A percentile compares a stretch with the other conserved stretches of the same genome.
These are phyloP conservation scores for Oreotragus oreotragus DNA, from an alignment of 2,113 vertebrate species.

Conservation along the genomic window DNA sequence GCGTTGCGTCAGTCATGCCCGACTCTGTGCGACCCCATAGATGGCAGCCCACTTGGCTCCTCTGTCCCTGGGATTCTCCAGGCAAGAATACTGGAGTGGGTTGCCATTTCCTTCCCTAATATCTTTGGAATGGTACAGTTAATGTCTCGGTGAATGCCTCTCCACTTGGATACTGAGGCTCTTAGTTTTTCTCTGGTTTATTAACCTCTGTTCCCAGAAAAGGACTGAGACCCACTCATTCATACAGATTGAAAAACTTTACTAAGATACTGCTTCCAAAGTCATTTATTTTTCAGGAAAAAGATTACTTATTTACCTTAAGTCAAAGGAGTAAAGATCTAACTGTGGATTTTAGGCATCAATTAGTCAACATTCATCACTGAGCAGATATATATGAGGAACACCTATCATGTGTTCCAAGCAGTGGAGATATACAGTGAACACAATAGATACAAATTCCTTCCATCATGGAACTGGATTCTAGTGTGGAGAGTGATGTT, in stretches of 20 bases:
- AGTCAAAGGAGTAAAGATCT: background rate
- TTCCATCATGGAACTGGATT: background rate
- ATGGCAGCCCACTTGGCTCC: too few relatives aligned
- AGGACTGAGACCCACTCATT: background rate
- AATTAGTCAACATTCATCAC: background rate
- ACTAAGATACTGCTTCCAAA: background rate
- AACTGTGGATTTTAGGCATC: background rate
- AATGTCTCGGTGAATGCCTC: background rate
- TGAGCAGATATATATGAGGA: background rate
- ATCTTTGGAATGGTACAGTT: background rate
- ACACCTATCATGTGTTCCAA: background rate
- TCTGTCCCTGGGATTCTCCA: too few relatives aligned
- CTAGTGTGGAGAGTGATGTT: background rate
- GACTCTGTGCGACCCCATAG: too few relatives aligned
- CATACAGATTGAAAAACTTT: background rate
- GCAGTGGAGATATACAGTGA: background rate
- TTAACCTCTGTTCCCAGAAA: background rate
- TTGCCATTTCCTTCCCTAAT: too few relatives aligned
- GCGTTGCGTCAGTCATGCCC: accelerated
- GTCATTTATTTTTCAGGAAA: background rate
- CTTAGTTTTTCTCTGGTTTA: background rate
- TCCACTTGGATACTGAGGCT: background rate
- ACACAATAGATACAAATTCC: background rate
- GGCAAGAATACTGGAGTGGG: too few relatives aligned
- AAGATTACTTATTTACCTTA: background rate